phyloP scores from a whole-genome alignment of 2,888 invertebrate species.

The Epinotia brunnichana region DNA sequence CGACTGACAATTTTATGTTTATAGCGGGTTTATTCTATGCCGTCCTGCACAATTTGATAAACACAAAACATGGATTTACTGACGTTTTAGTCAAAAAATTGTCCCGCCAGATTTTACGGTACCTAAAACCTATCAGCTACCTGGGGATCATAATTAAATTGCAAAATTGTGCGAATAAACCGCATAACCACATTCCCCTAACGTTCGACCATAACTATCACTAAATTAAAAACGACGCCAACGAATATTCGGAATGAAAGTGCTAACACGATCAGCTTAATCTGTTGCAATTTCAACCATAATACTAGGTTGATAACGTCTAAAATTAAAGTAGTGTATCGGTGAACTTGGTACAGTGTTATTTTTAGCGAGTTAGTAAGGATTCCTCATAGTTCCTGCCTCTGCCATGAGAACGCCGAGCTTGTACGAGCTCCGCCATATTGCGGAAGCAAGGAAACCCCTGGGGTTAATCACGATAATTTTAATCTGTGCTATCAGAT shows the following conservation, averaged over 20 bases:
- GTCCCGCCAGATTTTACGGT: too few species aligned
- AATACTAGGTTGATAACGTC: not conserved
- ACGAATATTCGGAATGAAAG: not conserved
- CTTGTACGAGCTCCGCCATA: constrained; percentile 76
- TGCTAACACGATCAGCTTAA: not conserved
- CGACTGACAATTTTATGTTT: too few species aligned
- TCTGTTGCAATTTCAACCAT: constrained; percentile 6
- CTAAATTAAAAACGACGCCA: constrained; percentile 39
- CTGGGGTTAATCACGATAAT: constrained; percentile 67
- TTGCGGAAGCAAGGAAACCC: constrained; percentile 53
- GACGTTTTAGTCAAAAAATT: too few species aligned
- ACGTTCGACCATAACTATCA: constrained; percentile 10
- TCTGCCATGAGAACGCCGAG: constrained; percentile 67
- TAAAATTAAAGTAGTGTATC: not conserved
- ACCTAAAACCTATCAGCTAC: not conserved
- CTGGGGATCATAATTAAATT: constrained; percentile 13
- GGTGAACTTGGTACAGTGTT: not conserved
- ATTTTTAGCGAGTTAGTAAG: constrained; percentile 55
- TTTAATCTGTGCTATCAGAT: constrained; percentile 53
- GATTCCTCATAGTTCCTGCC: constrained; percentile 70
- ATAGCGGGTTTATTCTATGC: too few species aligned
- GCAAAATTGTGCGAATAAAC: constrained; percentile 14
- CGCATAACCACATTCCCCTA: constrained; percentile 37
- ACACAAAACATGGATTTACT: too few species aligned
- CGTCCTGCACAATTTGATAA: too few species aligned